Percentiles rank a stretch among this genome's conserved stretches.
Evolutionary conservation across 1,140 invertebrate species (phyloP).

Genomic region (Nomia melanderi): DNA sequence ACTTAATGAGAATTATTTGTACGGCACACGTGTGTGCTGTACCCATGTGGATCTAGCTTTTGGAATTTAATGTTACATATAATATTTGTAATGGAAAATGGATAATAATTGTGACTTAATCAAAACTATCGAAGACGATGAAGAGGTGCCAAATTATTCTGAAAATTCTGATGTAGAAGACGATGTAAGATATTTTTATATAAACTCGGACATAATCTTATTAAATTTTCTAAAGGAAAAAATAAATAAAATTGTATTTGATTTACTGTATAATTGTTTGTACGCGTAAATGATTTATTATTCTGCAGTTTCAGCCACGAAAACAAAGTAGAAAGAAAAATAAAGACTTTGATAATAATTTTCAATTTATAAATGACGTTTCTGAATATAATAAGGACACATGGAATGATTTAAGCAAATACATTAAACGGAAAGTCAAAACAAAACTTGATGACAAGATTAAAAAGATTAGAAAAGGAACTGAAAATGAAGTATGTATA

Average conservation of each 20-base stretch:
- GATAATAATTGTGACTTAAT: conserved; percentile 79
- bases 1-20: background rate
- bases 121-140: conserved; percentile 89
- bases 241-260: background rate
- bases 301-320: conserved; percentile 87
- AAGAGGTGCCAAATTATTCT: conserved; percentile 88
- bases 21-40: background rate
- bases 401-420: conserved; percentile 93
- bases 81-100: conserved; percentile 41
- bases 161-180: conserved; percentile 92
- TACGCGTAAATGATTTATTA: conserved; percentile 24
- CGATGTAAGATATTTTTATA: conserved; percentile 83
- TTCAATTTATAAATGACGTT: conserved; percentile 87
- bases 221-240: background rate
- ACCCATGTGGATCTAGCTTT: conserved; percentile 39
- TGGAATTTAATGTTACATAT: background rate
- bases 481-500: conserved; percentile 73
- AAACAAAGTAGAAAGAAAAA: conserved; percentile 87
- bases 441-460: conserved; percentile 94
- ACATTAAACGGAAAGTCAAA: conserved; percentile 90
- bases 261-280: background rate
- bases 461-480: conserved; percentile 82
- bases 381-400: conserved; percentile 90
- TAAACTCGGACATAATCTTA: no score
- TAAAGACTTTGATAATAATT: conserved; percentile 87